Evolutionary conservation across 2,797 vertebrate species (phyloP).

Genomic region (Pygocentrus nattereri): DNA sequence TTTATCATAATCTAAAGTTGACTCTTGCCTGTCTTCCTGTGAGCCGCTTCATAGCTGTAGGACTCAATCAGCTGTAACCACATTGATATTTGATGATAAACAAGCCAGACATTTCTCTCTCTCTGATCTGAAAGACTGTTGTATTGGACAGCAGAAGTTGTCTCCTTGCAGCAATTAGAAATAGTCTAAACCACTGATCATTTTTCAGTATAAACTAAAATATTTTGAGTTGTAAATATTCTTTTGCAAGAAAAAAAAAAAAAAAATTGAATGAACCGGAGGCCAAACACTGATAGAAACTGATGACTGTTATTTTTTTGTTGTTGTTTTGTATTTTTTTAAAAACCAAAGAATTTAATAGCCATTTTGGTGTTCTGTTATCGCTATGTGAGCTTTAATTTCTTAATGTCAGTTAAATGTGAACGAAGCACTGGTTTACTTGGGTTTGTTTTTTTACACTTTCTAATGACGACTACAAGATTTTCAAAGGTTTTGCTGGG

Average conservation of each 20-base stretch:
- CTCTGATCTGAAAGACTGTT: not conserved
- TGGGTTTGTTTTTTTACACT: not conserved
- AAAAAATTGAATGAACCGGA: not conserved
- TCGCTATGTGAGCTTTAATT: not conserved
- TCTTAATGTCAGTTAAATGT: not conserved
- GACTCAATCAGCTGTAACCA: not conserved
- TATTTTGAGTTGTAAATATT: not conserved
- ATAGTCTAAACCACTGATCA: not conserved
- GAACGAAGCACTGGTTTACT: constrained; percentile 9
- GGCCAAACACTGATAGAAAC: not conserved
- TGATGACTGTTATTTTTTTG: not conserved
- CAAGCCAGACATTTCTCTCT: not conserved
- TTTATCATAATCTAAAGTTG: not conserved
- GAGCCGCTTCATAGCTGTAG: not conserved
- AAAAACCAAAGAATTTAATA: not conserved
- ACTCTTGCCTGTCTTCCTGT: not conserved
- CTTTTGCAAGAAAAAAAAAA: not conserved
- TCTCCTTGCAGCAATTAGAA: not conserved
- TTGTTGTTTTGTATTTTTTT: not conserved
- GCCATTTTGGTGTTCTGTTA: not conserved
- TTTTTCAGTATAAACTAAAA: not conserved
- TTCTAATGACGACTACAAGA: not conserved
- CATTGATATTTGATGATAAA: not conserved
- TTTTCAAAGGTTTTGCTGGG: not conserved
- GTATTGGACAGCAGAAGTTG: not conserved